Percentiles rank a stretch among this genome's conserved stretches.
phyloP scores from a whole-genome alignment of 2,888 invertebrate species.

The Sipha maydis region DNA sequence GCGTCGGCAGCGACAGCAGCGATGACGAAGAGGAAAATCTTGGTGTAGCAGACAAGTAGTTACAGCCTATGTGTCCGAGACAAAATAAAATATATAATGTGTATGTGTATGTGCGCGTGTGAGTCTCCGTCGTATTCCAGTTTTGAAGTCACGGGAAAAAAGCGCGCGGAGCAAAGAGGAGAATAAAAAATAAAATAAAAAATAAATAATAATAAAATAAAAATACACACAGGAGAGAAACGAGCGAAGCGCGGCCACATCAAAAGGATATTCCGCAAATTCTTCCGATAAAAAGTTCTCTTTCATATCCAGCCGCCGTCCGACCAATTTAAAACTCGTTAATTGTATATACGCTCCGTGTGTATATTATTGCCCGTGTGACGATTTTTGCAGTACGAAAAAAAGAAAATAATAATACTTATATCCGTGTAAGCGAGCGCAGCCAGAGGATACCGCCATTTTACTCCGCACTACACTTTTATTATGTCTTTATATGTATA shows the following conservation, averaged over 20 bases:
- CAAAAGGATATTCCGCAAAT: slow-evolving; percentile 59
- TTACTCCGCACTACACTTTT: neutral
- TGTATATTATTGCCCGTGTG: slow-evolving; percentile 40
- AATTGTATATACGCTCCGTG: slow-evolving; percentile 48
- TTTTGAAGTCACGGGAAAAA: slow-evolving; percentile 46
- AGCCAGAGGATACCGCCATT: slow-evolving; percentile 14
- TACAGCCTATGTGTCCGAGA: neutral
- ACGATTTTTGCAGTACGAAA: slow-evolving; percentile 50
- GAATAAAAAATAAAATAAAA: slow-evolving; percentile 14
- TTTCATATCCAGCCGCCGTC: slow-evolving; percentile 58
- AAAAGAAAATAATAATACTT: slow-evolving; percentile 20
- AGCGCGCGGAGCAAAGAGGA: neutral
- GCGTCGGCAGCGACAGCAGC: neutral
- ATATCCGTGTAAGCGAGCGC: neutral
- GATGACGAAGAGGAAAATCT: neutral
- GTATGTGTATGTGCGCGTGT: neutral
- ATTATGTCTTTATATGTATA: neutral
- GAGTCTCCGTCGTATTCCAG: slow-evolving; percentile 9
- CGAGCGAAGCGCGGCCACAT: slow-evolving; percentile 43
- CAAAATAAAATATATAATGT: slow-evolving; percentile 20
- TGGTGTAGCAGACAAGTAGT: neutral
- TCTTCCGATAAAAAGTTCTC: slow-evolving; percentile 61
- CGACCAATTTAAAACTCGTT: slow-evolving; percentile 62
- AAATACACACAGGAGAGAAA: slow-evolving; percentile 43
- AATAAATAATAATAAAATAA: slow-evolving; percentile 39